phyloP scores from a whole-genome alignment of 2,113 vertebrate genomes.

The Tychaedon coryphoeus region DNA sequence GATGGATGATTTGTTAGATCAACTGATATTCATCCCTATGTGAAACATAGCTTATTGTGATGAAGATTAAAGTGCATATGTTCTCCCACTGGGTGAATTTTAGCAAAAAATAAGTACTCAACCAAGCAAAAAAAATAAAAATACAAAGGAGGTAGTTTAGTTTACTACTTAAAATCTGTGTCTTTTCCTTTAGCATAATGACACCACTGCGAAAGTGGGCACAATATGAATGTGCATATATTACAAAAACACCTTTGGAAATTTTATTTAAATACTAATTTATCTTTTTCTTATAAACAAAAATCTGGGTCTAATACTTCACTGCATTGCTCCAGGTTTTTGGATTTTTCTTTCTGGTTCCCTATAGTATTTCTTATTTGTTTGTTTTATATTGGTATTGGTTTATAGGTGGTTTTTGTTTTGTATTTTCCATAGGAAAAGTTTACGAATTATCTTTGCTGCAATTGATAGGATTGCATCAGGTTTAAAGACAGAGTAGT shows the following conservation, averaged over 20 bases:
- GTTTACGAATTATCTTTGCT: neutral
- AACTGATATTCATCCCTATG: neutral
- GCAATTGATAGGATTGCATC: neutral
- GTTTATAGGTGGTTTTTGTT: neutral
- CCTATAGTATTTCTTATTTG: neutral
- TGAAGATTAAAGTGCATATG: neutral
- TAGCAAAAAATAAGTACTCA: neutral
- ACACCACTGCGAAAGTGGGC: neutral
- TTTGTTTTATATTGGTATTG: neutral
- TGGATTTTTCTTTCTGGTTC: neutral
- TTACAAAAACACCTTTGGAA: neutral
- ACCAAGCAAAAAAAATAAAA: neutral
- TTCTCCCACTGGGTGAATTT: neutral
- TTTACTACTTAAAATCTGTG: neutral
- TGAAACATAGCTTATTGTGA: neutral
- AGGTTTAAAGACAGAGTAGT: neutral
- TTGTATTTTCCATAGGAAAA: neutral
- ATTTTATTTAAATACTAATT: neutral
- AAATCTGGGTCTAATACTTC: neutral
- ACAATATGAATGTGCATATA: neutral
- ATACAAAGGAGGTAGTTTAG: neutral
- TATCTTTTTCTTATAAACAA: neutral
- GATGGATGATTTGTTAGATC: neutral
- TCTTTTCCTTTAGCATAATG: neutral
- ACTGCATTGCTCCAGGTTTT: neutral